Evolutionary conservation across 2,797 vertebrate species (phyloP).

Genomic region (Tinamus major): DNA sequence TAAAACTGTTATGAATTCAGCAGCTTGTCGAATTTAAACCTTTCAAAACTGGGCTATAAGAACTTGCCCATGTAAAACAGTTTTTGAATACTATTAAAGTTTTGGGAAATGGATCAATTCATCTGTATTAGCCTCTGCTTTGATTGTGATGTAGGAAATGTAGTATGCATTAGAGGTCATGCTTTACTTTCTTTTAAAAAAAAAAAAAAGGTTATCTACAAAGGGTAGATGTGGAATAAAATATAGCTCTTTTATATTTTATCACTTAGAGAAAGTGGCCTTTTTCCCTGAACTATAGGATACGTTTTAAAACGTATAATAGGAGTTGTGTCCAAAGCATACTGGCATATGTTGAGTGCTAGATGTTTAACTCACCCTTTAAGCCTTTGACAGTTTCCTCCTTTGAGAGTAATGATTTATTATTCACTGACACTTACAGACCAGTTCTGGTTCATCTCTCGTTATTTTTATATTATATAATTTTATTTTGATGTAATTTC

Average conservation of each 20-base stretch:
- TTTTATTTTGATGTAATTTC: not conserved
- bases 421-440: not conserved
- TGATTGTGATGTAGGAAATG: not conserved
- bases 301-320: slow-evolving; percentile 3
- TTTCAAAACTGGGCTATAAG: not conserved
- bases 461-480: not conserved
- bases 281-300: not conserved
- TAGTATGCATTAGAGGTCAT: not conserved
- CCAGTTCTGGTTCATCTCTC: not conserved
- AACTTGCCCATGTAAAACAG: not conserved
- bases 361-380: not conserved
- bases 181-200: not conserved
- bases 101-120: not conserved
- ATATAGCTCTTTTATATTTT: not conserved
- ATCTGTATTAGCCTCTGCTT: not conserved
- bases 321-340: not conserved
- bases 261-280: not conserved
- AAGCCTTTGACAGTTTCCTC: not conserved
- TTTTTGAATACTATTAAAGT: not conserved
- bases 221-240: not conserved
- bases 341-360: not conserved
- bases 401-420: slow-evolving; percentile 3
- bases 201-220: not conserved
- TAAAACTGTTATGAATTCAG: not conserved
- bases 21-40: not conserved